Base-by-base conservation (phyloP, 1,140 invertebrate species). In the Zaprionus davidi region DNA sequence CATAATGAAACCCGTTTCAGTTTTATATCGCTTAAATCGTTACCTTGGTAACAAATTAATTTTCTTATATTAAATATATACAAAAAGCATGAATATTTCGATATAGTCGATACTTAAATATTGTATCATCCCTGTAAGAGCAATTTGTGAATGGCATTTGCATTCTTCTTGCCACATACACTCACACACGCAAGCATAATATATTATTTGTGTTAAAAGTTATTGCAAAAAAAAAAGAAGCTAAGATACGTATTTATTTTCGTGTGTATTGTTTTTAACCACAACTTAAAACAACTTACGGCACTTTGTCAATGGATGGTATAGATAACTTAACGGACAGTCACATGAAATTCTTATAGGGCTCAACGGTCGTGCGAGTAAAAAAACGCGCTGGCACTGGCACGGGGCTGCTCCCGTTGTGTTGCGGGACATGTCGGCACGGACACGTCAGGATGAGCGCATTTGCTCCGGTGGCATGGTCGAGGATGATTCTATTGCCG, bases 301-400 rank as follows among this genome's bases (percentile, higher is more conserved):
- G 26, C 51, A 76, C 26, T 36, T 28, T 55, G 55, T 57, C 44
- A 56, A 58, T 68, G 68, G 28, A 38, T 15, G 22, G 20, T 31
- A 34, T 53, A 46, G 65, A 64, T 12, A 68, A 44, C 13, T 11
- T 44, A 55, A 56, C 64, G 63, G 20, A 36, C 59, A 64, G 41
- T 58, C 70, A 75, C 63, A 81, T 90, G 75, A 78, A 81, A 84
- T 88, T 81, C 85, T 57, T 71, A 88, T 87, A 84, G 85, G 58
- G 69, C 63, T 72, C 62, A 59, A 56, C 67, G 74, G 38, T 38
- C 75, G 75, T 67, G 76, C 70, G 60, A 58, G 64, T 63, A 78
- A 78, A 78, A 64, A 57, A 69, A 60, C 55, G 66, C 67, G 72
- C 58, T 71, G 66, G 59, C 70, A 57, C 75, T 65, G 36, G 66